These are phyloP conservation scores for Ophion ventricosus DNA, from an alignment of 2,888 invertebrate genomes.

Conservation along the genomic window DNA sequence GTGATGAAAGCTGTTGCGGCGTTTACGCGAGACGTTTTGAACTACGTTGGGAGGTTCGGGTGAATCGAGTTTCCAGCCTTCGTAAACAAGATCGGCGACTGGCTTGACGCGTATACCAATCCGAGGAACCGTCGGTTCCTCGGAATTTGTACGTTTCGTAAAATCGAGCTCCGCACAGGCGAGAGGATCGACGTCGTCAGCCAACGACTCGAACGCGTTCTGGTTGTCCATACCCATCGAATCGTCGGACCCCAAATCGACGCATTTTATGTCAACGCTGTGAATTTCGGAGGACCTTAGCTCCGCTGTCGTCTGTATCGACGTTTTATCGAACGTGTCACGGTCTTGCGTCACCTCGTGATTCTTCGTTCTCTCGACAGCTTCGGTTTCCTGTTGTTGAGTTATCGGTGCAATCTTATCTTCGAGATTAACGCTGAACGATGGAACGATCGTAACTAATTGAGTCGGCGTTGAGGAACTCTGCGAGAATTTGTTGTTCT, in stretches of 20 bases:
- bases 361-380: constrained; percentile 72
- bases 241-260: constrained; percentile 72
- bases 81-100: constrained; percentile 78
- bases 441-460: constrained; percentile 26
- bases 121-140: constrained; percentile 58
- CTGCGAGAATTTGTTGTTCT: constrained; percentile 34
- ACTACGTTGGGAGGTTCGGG: constrained; percentile 41
- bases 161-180: constrained; percentile 76
- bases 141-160: constrained; percentile 58
- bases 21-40: constrained; percentile 74
- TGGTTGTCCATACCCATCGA: constrained; percentile 76
- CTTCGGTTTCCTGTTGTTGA: constrained; percentile 24
- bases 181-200: constrained; percentile 80
- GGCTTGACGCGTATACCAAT: constrained; percentile 78
- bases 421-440: constrained; percentile 1
- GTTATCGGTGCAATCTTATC: constrained; percentile 17
- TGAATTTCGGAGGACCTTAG: constrained; percentile 69
- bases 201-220: constrained; percentile 66
- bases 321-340: constrained; percentile 45
- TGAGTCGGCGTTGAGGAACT: constrained; percentile 19
- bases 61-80: constrained; percentile 78
- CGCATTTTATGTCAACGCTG: constrained; percentile 69
- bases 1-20: constrained; percentile 75
- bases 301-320: constrained; percentile 21
- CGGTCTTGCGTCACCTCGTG: constrained; percentile 54